Evolutionary conservation across 35 echinoderm and acorn worm genomes (phyloP).

Genomic region (Apostichopus californicus): DNA sequence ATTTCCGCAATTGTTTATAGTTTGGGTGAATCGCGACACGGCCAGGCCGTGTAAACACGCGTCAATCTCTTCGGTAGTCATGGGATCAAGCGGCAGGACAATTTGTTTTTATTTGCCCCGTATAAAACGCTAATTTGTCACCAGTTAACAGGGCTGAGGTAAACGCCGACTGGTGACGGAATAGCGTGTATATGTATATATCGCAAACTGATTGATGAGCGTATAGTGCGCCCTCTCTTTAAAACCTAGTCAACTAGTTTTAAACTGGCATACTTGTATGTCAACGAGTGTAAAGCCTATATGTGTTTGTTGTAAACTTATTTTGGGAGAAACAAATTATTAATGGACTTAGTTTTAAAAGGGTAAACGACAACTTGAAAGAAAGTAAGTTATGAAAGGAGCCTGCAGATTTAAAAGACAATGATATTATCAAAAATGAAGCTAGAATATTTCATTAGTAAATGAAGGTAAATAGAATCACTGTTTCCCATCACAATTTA

Average conservation of each 20-base stretch:
- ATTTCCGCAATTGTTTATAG: constrained; percentile 52
- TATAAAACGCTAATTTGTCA: constrained; percentile 51
- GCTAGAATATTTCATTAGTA: too few relatives aligned
- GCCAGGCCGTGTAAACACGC: constrained; percentile 47
- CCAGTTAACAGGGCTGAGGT: constrained; percentile 38
- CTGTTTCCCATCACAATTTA: too few relatives aligned
- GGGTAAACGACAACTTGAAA: too few relatives aligned
- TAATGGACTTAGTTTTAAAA: too few relatives aligned
- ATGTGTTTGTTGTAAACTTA: too few relatives aligned
- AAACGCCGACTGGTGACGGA: constrained; percentile 23
- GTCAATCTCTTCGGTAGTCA: constrained; percentile 26
- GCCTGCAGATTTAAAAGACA: too few relatives aligned
- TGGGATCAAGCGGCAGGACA: constrained; percentile 30
- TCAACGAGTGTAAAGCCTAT: too few relatives aligned
- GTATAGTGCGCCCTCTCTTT: constrained; percentile 1
- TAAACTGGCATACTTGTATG: too few relatives aligned
- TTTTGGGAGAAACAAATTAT: too few relatives aligned
- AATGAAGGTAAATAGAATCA: too few relatives aligned
- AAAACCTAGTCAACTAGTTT: not conserved
- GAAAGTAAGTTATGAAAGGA: too few relatives aligned
- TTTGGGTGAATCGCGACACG: constrained; percentile 44
- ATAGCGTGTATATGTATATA: not conserved
- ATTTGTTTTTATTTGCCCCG: constrained; percentile 52
- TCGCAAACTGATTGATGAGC: not conserved
- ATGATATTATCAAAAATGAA: too few relatives aligned